phyloP scores from a whole-genome alignment of 2,888 invertebrate species.

The Leucophora obtusa region DNA sequence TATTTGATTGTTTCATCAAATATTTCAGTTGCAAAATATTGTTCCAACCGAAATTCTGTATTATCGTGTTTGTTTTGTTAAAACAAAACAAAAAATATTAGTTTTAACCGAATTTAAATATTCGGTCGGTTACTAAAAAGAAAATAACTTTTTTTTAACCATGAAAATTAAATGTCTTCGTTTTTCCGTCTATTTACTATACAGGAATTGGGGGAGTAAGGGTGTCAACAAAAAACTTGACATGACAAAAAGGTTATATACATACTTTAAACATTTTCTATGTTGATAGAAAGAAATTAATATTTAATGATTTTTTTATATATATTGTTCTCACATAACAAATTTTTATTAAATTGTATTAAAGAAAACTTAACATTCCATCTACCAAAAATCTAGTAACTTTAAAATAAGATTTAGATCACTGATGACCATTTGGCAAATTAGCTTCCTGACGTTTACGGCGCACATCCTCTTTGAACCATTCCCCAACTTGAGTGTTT shows the following conservation, averaged over 20 bases:
- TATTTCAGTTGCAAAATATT: too few relatives aligned
- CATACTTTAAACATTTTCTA: neutral
- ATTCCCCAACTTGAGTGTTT: conserved; percentile 66
- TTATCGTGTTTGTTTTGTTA: too few relatives aligned
- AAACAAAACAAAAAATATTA: too few relatives aligned
- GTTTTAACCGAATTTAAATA: neutral
- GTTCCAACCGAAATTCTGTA: too few relatives aligned
- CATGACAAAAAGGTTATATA: neutral
- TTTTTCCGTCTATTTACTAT: neutral
- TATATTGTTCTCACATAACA: neutral
- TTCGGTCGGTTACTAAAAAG: neutral
- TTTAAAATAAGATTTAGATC: neutral
- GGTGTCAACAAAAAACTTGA: neutral
- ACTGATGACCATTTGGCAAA: conserved; percentile 56
- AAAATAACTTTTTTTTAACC: neutral
- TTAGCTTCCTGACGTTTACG: conserved; percentile 48
- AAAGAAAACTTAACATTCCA: neutral
- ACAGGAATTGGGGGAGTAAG: neutral
- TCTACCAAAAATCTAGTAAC: neutral
- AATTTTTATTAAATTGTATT: neutral
- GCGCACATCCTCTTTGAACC: conserved; percentile 67
- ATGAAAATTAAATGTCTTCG: neutral
- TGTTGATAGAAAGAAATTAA: neutral
- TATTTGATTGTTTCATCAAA: too few relatives aligned
- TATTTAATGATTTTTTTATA: neutral